Conservation (phyloP, 92 coral and sea anemone species). For the Parazoanthus atlanticus region DNA sequence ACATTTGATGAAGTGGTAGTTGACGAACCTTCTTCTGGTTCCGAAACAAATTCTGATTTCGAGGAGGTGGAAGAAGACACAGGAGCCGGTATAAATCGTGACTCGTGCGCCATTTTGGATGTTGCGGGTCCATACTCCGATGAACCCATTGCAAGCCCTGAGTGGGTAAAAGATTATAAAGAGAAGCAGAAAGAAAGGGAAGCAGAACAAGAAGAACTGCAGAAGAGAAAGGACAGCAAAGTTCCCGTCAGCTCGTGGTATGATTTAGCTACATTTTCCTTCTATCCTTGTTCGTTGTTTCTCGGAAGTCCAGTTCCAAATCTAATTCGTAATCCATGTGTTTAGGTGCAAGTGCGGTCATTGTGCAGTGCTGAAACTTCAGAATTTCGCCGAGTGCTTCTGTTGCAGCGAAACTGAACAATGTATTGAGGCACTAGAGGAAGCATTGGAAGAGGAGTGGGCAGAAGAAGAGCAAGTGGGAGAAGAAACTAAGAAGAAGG, state of each 20-base stretch:
- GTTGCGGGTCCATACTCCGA: too few relatives aligned
- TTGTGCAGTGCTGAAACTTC: not conserved
- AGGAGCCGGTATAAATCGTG: too few relatives aligned
- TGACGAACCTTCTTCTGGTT: too few relatives aligned
- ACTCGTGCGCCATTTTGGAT: too few relatives aligned
- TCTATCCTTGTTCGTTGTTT: not conserved
- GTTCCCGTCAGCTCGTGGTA: not conserved
- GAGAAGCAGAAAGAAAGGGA: too few relatives aligned
- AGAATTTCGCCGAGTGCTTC: not conserved
- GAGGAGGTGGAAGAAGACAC: too few relatives aligned
- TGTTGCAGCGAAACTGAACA: not conserved
- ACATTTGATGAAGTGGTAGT: too few relatives aligned
- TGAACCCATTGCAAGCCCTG: too few relatives aligned
- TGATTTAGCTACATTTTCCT: slow-evolving; percentile 1
- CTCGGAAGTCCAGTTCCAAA: not conserved
- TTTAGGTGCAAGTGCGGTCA: slow-evolving; percentile 6
- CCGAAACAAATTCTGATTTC: too few relatives aligned
- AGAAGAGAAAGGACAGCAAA: too few relatives aligned
- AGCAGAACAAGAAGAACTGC: too few relatives aligned
- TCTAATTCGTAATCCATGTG: not conserved
- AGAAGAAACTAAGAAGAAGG: not conserved
- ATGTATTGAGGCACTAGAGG: not conserved
- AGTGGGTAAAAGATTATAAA: too few relatives aligned
- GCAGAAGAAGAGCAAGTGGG: not conserved
- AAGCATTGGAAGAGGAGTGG: slow-evolving; percentile 12